phyloP scores from a whole-genome alignment of 1,140 invertebrate genomes.

The Gryllus bimaculatus region DNA sequence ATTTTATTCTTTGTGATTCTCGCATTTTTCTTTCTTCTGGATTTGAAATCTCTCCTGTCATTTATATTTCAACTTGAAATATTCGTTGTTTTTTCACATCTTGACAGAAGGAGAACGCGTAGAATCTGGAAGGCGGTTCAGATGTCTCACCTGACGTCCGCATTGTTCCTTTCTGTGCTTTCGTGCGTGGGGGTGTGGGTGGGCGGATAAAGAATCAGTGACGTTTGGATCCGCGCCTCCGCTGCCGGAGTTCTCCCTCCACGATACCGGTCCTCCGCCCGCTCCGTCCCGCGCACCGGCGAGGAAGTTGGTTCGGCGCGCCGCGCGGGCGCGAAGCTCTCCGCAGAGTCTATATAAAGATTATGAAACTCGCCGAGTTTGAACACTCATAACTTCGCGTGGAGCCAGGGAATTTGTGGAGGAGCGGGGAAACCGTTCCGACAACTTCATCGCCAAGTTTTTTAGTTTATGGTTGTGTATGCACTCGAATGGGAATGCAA shows the following conservation, averaged over 20 bases:
- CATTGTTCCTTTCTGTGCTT: not conserved
- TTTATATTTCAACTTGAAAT: no score
- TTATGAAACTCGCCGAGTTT: not conserved
- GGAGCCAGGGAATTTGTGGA: not conserved
- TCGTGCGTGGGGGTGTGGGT: not conserved
- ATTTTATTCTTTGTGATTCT: no score
- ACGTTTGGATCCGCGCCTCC: no score
- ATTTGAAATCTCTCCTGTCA: no score
- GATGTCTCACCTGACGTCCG: not conserved
- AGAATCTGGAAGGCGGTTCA: not conserved
- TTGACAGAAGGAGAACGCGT: not conserved
- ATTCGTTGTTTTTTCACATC: no score
- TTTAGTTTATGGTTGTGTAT: constrained; percentile 5
- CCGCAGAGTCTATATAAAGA: not conserved
- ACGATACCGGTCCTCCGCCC: no score
- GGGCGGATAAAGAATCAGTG: no score
- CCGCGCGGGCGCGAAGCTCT: not conserved
- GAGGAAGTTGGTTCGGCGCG: no score
- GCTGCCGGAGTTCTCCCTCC: no score
- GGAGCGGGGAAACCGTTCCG: not conserved
- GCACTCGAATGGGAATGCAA: not conserved
- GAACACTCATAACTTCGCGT: not conserved
- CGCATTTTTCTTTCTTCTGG: no score
- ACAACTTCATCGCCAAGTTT: not conserved
- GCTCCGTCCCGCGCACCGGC: no score